Evolutionary conservation across 2,888 invertebrate genomes (phyloP), one percentile per base, ranked within the genome.

Genomic region (Ochropleura leucogaster): DNA sequence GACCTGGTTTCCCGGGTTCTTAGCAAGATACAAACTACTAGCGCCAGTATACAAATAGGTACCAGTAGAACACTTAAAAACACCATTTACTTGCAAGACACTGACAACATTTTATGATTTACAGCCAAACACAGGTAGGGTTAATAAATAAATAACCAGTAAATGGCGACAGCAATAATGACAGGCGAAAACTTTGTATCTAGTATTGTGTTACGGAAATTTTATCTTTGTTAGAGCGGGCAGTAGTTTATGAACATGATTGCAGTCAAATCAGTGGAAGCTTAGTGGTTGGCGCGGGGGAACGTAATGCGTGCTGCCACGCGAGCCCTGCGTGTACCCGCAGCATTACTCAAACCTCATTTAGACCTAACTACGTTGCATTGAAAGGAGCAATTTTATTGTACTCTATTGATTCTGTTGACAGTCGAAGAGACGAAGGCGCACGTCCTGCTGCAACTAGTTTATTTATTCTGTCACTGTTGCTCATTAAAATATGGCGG

Each of bases 261-360:
- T 87, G 88, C 84, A 87, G 89, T 86, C 87, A 90, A 91, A 91
- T 91, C 90, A 89, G 85, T 84, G 71, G 85, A 89, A 85, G 85
- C 86, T 87, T 88, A 89, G 82, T 68, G 78, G 76, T 74, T 79
- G 82, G 85, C 87, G 91, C 90, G 79, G 84, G 80, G 85, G 85
- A 91, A 89, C 91, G 92, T 92, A 93, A 91, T 93, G 92, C 90
- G 88, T 85, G 85, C 87, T 88, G 85, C 95, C 95, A 95, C 95
- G 95, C 95, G 88, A 95, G 85, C 88, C 91, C 89, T 94, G 94
- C 96, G 96, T 96, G 95, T 93, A 90, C 86, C 80, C 88, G 84
- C 86, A 87, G 92, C 96, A 96, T 96, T 95, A 96, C 95, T 96
- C 96, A 96, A 94, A 92, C 93, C 95, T 96, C 96, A 96, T 96